Conservation (phyloP, 2,797 vertebrate species). For the Parauchenoglanis ngamensis region DNA sequence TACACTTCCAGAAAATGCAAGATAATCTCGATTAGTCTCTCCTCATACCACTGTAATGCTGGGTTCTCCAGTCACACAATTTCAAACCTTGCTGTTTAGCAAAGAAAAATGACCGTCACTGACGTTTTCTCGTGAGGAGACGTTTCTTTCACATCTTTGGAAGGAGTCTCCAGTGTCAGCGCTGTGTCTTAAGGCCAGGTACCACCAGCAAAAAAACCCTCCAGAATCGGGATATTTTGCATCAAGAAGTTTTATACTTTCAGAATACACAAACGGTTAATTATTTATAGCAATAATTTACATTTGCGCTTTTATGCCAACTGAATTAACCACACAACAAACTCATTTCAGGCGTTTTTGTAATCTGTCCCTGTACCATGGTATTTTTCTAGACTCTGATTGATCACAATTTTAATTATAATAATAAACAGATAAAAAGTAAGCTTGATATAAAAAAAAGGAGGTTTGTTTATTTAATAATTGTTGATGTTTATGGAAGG, state of each 20-base stretch:
- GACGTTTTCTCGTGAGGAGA: background rate
- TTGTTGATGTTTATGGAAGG: background rate
- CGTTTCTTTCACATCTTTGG: no score
- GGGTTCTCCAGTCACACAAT: background rate
- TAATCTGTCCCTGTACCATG: background rate
- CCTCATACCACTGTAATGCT: background rate
- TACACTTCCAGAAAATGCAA: background rate
- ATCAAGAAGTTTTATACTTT: background rate
- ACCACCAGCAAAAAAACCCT: background rate
- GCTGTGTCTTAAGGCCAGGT: slow-evolving; percentile 3
- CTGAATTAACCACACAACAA: background rate
- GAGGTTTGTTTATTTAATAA: background rate
- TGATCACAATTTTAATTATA: background rate
- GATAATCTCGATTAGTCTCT: background rate
- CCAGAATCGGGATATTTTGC: background rate
- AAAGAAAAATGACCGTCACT: background rate
- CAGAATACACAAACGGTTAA: background rate
- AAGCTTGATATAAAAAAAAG: background rate
- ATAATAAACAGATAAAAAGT: background rate
- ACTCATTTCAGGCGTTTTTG: background rate
- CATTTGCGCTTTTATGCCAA: background rate
- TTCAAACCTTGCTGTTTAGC: background rate
- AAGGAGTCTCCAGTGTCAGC: background rate
- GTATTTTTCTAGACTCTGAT: background rate
- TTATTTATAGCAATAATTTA: background rate